Base-by-base conservation (phyloP, 2,797 vertebrate species). In the Trematomus bernacchii region DNA sequence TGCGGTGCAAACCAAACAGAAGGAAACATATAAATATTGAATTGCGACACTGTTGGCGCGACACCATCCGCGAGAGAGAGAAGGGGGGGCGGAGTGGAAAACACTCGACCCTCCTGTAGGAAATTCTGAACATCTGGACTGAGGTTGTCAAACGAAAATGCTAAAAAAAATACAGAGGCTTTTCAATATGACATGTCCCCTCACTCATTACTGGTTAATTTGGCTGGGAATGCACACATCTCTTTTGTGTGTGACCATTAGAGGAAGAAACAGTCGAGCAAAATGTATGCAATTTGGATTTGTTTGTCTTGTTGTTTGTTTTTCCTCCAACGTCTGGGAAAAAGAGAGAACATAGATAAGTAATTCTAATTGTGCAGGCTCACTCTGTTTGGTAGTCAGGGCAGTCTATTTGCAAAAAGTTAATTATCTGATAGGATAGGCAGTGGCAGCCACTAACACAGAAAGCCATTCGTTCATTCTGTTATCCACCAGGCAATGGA, bases 361-460 rank as follows among this genome's bases (percentile, higher is more conserved):
- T 93, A 83, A 94, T 85, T 93, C 82, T 91, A 95, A 95, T 87
- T 90, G 90, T 92, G 87, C 85, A 69, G 86, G 89, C 64, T 92
- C 90, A 69, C 89, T 92, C 90, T 90, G 83, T 89, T 92, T 85
- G 82, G 79, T 84, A 91, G 85, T 93, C 90, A 75, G 90, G 13
- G 69, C 92, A 90, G 94, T 93, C 94, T 92, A 93, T 94, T 96
- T 96, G 91, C 93, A 93, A 92, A 94, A 96, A 95, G 91, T 94
- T 96, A 97, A 96, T 96, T 96, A 96, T 95, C 94, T 96, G 94
- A 95, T 96, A 96, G 94, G 92, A 95, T 94, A 95, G 83, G 92
- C 79, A 71, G 85, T 89, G 89, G 91, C 92, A 94, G 94, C 92
- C 91, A 91, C 85, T 92, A 93, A 95, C 92, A 94, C 87, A 91